A percentile compares a stretch with the other conserved stretches of the same genome.
Conservation (phyloP, 2,888 invertebrate genomes). For the Hirtodrosophila duncani region DNA sequence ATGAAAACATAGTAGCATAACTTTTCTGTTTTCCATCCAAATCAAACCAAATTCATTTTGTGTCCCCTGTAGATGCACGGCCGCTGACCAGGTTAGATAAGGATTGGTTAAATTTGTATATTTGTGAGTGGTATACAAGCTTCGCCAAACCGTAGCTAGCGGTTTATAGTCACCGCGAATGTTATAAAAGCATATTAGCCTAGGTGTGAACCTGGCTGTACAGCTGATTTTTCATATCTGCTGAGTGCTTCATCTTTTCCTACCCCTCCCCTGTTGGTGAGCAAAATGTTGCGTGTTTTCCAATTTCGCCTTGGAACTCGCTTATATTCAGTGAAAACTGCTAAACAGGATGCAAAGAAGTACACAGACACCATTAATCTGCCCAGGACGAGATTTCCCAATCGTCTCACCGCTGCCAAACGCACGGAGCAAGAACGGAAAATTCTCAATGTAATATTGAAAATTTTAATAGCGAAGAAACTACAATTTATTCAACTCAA, state of each 20-base stretch:
- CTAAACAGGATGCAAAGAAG: slow-evolving; percentile 69
- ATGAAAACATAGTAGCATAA: no score
- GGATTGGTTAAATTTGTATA: no score
- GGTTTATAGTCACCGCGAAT: no score
- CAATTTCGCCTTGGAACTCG: slow-evolving; percentile 40
- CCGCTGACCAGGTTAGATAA: no score
- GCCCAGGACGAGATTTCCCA: slow-evolving; percentile 84
- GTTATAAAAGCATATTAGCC: not conserved
- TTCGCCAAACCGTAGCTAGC: no score
- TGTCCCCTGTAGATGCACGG: no score
- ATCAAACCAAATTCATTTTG: no score
- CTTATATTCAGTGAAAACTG: slow-evolving; percentile 70
- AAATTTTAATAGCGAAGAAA: not conserved
- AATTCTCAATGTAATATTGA: slow-evolving; percentile 80
- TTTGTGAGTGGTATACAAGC: no score
- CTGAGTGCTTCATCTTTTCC: slow-evolving; percentile 11
- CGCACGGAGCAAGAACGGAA: slow-evolving; percentile 81
- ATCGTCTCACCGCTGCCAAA: slow-evolving; percentile 80
- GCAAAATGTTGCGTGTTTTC: slow-evolving; percentile 47
- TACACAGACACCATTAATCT: slow-evolving; percentile 82
- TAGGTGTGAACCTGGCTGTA: not conserved
- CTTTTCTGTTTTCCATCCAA: no score
- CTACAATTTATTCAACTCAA: no score
- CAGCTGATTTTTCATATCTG: slow-evolving; percentile 14
- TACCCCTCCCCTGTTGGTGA: slow-evolving; percentile 15